Conservation (phyloP, 2,797 vertebrate species). For the Aplochiton taeniatus region DNA sequence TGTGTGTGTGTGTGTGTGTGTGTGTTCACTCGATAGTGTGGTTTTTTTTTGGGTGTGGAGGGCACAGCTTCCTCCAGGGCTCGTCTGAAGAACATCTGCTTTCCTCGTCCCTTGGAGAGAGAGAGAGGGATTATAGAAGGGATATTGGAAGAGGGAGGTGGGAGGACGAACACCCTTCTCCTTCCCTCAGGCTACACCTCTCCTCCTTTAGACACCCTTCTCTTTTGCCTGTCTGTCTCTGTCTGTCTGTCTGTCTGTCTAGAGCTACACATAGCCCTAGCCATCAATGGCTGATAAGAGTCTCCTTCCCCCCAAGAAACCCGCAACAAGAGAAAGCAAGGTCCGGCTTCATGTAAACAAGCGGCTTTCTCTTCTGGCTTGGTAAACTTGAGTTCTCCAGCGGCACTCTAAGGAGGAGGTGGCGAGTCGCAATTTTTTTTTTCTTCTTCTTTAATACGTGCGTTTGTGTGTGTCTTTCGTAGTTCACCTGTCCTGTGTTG, state of each 20-base stretch:
- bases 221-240: background rate
- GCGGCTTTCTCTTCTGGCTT: too few relatives aligned
- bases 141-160: constrained; percentile 32
- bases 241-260: too few relatives aligned
- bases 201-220: constrained; percentile 33
- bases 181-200: constrained; percentile 22
- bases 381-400: too few relatives aligned
- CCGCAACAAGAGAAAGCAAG: too few relatives aligned
- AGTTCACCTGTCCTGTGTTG: constrained; percentile 1
- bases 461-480: background rate
- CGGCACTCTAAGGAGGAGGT: too few relatives aligned
- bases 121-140: constrained; percentile 7
- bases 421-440: too few relatives aligned
- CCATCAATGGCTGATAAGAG: too few relatives aligned
- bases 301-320: too few relatives aligned
- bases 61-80: constrained; percentile 41
- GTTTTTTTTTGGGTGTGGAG: constrained; percentile 19
- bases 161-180: constrained; percentile 30
- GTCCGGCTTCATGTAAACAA: too few relatives aligned
- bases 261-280: too few relatives aligned
- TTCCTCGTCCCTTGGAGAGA: constrained; percentile 25
- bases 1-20: constrained; percentile 26
- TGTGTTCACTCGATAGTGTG: background rate
- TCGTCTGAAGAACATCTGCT: constrained; percentile 43
- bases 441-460: too few relatives aligned